These are phyloP conservation scores for Hetaerina titia DNA, from an alignment of 2,888 invertebrate genomes.

Conservation along the genomic window DNA sequence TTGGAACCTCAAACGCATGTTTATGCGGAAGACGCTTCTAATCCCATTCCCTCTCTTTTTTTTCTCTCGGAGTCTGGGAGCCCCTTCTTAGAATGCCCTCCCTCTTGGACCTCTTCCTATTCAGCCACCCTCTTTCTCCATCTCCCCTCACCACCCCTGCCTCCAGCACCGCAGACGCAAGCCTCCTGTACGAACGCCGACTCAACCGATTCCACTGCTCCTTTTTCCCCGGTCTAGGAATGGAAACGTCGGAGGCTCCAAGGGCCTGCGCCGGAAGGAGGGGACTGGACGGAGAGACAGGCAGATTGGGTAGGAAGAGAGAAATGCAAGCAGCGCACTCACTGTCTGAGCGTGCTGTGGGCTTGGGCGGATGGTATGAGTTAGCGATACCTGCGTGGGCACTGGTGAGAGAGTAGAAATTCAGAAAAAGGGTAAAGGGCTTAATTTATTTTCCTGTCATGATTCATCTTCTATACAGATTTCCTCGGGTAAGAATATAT, in stretches of 20 bases:
- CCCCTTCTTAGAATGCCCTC: background rate
- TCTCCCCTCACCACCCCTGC: background rate
- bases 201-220: background rate
- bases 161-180: background rate
- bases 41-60: constrained; percentile 44
- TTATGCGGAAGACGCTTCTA: constrained; percentile 61
- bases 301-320: background rate
- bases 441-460: too few relatives aligned
- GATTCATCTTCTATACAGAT: too few relatives aligned
- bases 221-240: background rate
- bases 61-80: constrained; percentile 56
- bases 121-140: background rate
- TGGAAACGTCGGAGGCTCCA: background rate
- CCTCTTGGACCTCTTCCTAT: constrained; percentile 32
- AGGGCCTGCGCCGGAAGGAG: background rate
- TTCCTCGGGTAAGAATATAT: too few relatives aligned
- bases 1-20: constrained; percentile 61
- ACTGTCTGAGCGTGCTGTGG: background rate
- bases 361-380: background rate
- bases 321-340: too few relatives aligned
- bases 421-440: too few relatives aligned
- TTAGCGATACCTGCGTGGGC: background rate
- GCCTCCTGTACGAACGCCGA: background rate
- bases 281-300: background rate
- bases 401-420: too few relatives aligned